Evolutionary conservation across 1,140 invertebrate species (phyloP), one percentile per base, ranked within the genome.

Genomic region (Drosophila miranda): DNA sequence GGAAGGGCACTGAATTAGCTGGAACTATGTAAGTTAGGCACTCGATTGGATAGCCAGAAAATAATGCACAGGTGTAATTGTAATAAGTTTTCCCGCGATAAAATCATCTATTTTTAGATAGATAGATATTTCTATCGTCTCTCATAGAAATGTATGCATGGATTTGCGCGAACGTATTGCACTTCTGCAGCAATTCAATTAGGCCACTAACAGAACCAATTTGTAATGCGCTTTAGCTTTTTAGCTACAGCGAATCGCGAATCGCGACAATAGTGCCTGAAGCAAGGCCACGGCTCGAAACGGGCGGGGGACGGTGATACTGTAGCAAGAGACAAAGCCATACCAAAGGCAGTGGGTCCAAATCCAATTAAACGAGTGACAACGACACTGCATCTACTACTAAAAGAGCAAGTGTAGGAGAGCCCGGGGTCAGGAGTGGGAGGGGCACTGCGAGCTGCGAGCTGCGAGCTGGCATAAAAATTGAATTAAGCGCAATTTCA

Each of bases 301-400:
- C 44, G 53, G 67, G 43, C 51, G 45, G 54, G 43, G 48, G 26
- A 34, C 3, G 23, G 23, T 2, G 23, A 23, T 0, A 5, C 3
- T 23, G 5, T 43, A 62, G 44, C 46, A 54, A 76, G 78, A 66
- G 75, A 75, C 76, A 84, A 86, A 73, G 80, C 62, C 68, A 61
- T 48, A 64, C 45, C 71, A 53, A 44, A 49, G 74, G 62, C 73
- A 74, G 56, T 42, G 68, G 51, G 64, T 71, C 73, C 64, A 86
- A 86, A 86, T 86, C 82, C 81, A 86, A 86, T 86, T 86, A 86
- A 86, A 81, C 60, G 75, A 78, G 77, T 81, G 81, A 86, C 82
- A 84, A 84, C 77, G 81, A 86, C 64, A 72, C 70, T 76, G 74
- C 74, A 82, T 66, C 59, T 59, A 74, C 59, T 62, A 75, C 59